Percentiles rank a stretch among this genome's conserved stretches.
phyloP scores from a whole-genome alignment of 1,140 invertebrate species.

The Odontomachus brunneus region DNA sequence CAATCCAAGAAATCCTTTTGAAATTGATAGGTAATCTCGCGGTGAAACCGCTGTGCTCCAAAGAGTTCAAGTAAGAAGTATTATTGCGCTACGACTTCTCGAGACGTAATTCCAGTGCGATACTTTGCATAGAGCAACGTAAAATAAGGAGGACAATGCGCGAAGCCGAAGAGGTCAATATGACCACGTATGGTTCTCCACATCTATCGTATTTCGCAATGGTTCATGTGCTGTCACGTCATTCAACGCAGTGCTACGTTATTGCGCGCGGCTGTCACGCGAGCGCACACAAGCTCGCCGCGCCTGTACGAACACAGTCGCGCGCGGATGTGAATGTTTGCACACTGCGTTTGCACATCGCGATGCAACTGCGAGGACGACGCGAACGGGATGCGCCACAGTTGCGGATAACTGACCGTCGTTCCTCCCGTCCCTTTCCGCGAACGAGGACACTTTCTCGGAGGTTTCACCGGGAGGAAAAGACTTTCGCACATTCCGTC shows the following conservation, averaged over 20 bases:
- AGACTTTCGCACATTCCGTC: not conserved
- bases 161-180: constrained; percentile 17
- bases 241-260: constrained; percentile 27
- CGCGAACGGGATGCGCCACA: constrained; percentile 18
- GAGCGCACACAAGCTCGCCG: not conserved
- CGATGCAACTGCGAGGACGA: not conserved
- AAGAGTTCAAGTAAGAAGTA: too few relatives aligned
- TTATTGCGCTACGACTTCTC: not conserved
- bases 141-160: not conserved
- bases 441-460: not conserved
- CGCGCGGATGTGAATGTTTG: not conserved
- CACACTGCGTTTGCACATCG: not conserved
- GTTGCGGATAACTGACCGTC: constrained; percentile 28
- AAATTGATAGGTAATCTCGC: too few relatives aligned
- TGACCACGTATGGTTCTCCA: not conserved
- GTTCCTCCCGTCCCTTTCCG: not conserved
- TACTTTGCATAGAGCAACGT: not conserved
- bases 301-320: not conserved
- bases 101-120: not conserved
- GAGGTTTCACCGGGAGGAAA: not conserved
- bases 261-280: constrained; percentile 23
- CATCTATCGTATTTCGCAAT: constrained; percentile 34
- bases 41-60: too few relatives aligned
- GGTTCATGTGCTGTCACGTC: constrained; percentile 50
- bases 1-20: too few relatives aligned